A percentile compares a stretch with the other conserved stretches of the same genome.
phyloP scores from a whole-genome alignment of 2,113 vertebrate species.

The Oncorhynchus nerka region DNA sequence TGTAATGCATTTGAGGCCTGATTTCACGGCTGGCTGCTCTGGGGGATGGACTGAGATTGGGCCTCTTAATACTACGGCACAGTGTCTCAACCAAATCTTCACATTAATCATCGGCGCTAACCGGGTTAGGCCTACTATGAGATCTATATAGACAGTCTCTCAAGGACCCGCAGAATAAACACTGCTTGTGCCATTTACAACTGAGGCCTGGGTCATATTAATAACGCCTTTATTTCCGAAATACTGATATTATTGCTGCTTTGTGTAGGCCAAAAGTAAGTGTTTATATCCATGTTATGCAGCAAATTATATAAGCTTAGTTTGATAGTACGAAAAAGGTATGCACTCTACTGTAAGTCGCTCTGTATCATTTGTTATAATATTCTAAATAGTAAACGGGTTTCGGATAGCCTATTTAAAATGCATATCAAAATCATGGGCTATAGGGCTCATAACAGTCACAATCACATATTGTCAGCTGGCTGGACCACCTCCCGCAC shows the following conservation, averaged over 20 bases:
- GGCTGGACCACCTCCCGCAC: no score
- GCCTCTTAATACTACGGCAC: conserved; percentile 86
- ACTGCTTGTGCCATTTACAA: conserved; percentile 28
- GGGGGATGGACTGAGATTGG: conserved; percentile 88
- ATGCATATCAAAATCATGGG: no score
- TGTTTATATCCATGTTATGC: background rate
- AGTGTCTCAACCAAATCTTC: conserved; percentile 91
- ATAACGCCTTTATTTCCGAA: background rate
- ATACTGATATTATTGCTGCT: background rate
- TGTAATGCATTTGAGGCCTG: conserved; percentile 92
- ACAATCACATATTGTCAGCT: no score
- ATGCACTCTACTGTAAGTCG: background rate
- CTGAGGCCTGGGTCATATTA: no score
- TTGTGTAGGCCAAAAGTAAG: background rate
- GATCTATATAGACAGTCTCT: conserved; percentile 41
- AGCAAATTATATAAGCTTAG: background rate
- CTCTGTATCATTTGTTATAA: no score
- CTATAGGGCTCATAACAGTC: no score
- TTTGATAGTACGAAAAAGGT: background rate
- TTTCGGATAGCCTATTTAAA: no score
- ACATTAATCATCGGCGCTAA: conserved; percentile 87
- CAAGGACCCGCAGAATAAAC: conserved; percentile 54
- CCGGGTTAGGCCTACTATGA: conserved; percentile 80
- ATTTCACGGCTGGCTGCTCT: conserved; percentile 93
- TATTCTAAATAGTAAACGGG: no score